phyloP scores from a whole-genome alignment of 2,797 vertebrate genomes.

The Acrossocheilus wenchowensis region DNA sequence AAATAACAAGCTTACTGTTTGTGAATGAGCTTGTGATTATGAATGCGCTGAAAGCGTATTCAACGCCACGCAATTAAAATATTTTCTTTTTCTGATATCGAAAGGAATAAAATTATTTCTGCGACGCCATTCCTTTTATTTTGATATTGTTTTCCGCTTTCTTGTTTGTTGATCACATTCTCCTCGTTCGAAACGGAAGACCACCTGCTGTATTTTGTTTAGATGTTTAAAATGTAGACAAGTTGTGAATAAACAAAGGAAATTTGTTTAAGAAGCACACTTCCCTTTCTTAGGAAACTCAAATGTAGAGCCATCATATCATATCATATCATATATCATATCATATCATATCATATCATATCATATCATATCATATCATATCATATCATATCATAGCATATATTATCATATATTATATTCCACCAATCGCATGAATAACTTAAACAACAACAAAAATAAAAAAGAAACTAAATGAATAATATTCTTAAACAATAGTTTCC shows the following conservation, averaged over 20 bases:
- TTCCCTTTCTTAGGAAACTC: conserved; percentile 28
- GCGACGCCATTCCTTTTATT: background rate
- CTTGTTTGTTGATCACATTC: conserved; percentile 8
- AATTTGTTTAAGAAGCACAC: conserved; percentile 13
- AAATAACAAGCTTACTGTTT: background rate
- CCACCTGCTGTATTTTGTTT: conserved; percentile 45
- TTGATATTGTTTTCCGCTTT: background rate
- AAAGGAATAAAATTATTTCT: background rate
- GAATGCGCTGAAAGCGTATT: background rate
- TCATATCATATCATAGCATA: no score
- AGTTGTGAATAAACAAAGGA: conserved; percentile 23
- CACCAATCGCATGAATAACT: background rate
- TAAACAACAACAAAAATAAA: background rate
- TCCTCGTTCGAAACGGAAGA: conserved; percentile 33
- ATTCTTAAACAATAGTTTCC: no score
- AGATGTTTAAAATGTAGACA: conserved; percentile 43
- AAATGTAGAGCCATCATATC: background rate
- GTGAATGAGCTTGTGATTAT: background rate
- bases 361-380: background rate
- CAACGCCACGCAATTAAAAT: background rate
- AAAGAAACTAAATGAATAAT: no score
- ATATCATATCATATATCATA: background rate
- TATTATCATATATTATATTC: background rate
- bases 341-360: no score
- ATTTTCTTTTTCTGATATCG: background rate